These are phyloP conservation scores for Muscicapa comitata DNA, from an alignment of 2,797 vertebrate genomes.

Conservation along the genomic window DNA sequence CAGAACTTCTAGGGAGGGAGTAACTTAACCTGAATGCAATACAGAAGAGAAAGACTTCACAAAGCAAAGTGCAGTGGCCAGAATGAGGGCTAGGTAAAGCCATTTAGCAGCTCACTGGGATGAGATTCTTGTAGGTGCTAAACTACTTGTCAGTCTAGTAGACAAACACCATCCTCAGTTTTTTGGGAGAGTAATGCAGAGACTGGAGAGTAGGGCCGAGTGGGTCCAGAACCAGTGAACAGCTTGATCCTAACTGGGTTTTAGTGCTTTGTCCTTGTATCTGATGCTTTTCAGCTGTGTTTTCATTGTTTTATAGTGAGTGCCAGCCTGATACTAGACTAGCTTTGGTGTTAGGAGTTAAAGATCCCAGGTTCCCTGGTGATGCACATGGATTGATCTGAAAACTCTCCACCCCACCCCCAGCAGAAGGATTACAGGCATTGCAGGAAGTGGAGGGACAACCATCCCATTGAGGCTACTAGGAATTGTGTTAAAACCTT, in stretches of 20 bases:
- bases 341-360: not conserved
- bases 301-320: not conserved
- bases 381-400: not conserved
- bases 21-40: not conserved
- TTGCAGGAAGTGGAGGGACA: not conserved
- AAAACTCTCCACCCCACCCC: not conserved
- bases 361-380: not conserved
- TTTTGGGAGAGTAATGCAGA: not conserved
- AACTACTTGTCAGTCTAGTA: not conserved
- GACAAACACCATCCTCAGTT: not conserved
- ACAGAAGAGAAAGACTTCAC: not conserved
- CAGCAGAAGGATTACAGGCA: not conserved
- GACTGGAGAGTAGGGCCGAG: not conserved
- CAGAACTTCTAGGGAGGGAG: not conserved
- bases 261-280: not conserved
- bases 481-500: not conserved
- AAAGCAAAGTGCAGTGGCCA: not conserved
- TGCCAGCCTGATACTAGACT: not conserved
- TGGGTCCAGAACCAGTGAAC: not conserved
- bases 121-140: not conserved
- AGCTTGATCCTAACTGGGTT: not conserved
- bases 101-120: not conserved
- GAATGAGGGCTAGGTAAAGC: not conserved
- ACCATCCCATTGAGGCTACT: not conserved
- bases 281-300: not conserved